phyloP scores from a whole-genome alignment of 2,888 invertebrate species.

The Dyspetes luteomarginatus region DNA sequence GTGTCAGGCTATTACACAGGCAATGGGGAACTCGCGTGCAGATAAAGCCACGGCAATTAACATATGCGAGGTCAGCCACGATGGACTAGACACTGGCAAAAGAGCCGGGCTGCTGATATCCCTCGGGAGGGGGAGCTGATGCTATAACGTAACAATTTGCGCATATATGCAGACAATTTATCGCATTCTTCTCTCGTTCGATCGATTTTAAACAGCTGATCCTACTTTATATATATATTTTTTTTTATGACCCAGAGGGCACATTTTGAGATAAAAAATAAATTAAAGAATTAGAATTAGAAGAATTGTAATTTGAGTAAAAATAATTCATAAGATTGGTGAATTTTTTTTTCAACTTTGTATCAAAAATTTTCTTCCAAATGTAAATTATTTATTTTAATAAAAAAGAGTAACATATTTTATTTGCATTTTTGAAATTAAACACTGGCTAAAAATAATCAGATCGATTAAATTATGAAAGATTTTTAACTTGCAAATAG shows the following conservation, averaged over 20 bases:
- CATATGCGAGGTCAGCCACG: constrained; percentile 73
- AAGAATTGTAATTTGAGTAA: too few species aligned
- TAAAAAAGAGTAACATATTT: too few species aligned
- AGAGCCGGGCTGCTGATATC: constrained; percentile 22
- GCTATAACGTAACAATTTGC: constrained; percentile 39
- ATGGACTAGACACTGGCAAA: constrained; percentile 44
- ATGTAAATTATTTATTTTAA: too few species aligned
- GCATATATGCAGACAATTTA: constrained; percentile 36
- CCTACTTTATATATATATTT: too few species aligned
- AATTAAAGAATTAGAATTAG: not conserved
- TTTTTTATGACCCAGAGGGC: not conserved
- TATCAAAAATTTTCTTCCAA: too few species aligned
- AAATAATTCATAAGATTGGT: too few species aligned
- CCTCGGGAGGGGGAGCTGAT: constrained; percentile 31
- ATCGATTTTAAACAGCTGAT: constrained; percentile 41
- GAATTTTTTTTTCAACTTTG: too few species aligned
- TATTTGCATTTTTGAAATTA: too few species aligned
- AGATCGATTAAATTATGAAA: too few species aligned
- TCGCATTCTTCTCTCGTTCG: constrained; percentile 30
- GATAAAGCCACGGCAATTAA: constrained; percentile 80
- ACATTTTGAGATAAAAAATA: not conserved
- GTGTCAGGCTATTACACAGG: constrained; percentile 38
- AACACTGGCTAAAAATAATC: too few species aligned
- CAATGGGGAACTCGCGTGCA: constrained; percentile 76
- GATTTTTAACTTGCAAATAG: too few species aligned